Evolutionary conservation across 2,888 invertebrate genomes (phyloP).

Genomic region (Seira ritae): DNA sequence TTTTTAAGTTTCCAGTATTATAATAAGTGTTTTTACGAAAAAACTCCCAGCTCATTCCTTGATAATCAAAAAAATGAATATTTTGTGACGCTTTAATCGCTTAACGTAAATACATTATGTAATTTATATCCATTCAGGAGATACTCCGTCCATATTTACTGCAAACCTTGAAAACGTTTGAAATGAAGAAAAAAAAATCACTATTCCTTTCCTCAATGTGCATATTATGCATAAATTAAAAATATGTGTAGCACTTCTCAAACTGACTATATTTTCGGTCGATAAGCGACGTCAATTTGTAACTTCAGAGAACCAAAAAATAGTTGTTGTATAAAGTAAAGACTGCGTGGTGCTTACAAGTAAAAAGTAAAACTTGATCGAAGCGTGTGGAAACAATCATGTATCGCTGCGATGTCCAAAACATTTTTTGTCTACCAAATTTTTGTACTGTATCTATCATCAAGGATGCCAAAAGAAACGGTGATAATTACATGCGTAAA

Average conservation of each 20-base stretch:
- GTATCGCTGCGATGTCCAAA: neutral
- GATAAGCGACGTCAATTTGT: neutral
- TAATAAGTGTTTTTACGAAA: too few relatives aligned
- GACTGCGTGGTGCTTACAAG: slow-evolving; percentile 39
- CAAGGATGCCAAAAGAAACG: too few relatives aligned
- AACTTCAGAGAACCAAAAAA: neutral
- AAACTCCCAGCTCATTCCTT: neutral
- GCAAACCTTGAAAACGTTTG: neutral
- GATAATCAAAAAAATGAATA: neutral
- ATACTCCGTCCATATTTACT: neutral
- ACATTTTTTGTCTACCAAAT: neutral
- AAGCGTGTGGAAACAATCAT: neutral
- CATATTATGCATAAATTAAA: neutral
- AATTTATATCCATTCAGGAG: neutral
- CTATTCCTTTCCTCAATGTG: neutral
- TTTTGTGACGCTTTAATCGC: neutral
- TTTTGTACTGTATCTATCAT: too few relatives aligned
- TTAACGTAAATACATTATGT: neutral
- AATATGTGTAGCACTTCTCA: neutral
- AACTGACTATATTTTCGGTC: too few relatives aligned
- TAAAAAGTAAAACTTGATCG: neutral
- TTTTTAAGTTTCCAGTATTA: slow-evolving; percentile 3
- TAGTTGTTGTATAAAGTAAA: slow-evolving; percentile 26
- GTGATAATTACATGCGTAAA: too few relatives aligned
- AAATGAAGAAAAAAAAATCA: too few relatives aligned